These are phyloP conservation scores for Epicampocera succincta DNA, from an alignment of 2,888 invertebrate genomes.

Conservation along the genomic window DNA sequence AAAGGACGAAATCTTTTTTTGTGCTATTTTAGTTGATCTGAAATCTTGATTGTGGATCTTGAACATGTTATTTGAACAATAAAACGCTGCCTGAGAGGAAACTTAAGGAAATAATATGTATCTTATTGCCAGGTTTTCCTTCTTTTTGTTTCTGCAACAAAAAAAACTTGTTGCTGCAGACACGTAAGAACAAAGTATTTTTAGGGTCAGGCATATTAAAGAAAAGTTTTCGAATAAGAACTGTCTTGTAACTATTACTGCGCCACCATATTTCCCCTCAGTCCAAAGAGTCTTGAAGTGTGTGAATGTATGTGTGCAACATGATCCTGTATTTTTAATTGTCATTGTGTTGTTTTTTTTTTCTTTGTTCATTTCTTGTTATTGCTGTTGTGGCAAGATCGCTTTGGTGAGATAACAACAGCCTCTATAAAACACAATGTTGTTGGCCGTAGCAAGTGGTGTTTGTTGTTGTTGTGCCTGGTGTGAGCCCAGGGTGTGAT, in stretches of 20 bases:
- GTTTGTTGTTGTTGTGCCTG: neutral
- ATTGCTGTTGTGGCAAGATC: slow-evolving; percentile 52
- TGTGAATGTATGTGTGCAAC: slow-evolving; percentile 62
- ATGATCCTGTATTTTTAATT: slow-evolving; percentile 67
- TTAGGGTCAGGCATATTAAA: neutral
- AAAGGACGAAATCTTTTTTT: slow-evolving; percentile 1
- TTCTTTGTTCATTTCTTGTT: slow-evolving; percentile 10
- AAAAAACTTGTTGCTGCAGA: too few relatives aligned
- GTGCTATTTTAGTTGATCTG: neutral
- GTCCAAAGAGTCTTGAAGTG: too few relatives aligned
- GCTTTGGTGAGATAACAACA: slow-evolving; percentile 56
- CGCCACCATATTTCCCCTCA: neutral
- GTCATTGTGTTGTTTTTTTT: slow-evolving; percentile 44
- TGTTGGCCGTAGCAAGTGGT: slow-evolving; percentile 23
- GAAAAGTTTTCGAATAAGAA: too few relatives aligned
- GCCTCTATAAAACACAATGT: slow-evolving; percentile 34
- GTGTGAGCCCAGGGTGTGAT: neutral
- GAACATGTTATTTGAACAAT: slow-evolving; percentile 42
- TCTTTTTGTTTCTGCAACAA: neutral
- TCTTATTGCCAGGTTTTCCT: slow-evolving; percentile 44
- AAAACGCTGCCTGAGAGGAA: slow-evolving; percentile 40
- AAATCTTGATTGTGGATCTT: slow-evolving; percentile 23
- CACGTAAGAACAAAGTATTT: neutral
- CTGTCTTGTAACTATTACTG: too few relatives aligned
- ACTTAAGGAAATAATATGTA: slow-evolving; percentile 30